Evolutionary conservation across 2,113 vertebrate genomes (phyloP).

Genomic region (Ploceus nigricollis): DNA sequence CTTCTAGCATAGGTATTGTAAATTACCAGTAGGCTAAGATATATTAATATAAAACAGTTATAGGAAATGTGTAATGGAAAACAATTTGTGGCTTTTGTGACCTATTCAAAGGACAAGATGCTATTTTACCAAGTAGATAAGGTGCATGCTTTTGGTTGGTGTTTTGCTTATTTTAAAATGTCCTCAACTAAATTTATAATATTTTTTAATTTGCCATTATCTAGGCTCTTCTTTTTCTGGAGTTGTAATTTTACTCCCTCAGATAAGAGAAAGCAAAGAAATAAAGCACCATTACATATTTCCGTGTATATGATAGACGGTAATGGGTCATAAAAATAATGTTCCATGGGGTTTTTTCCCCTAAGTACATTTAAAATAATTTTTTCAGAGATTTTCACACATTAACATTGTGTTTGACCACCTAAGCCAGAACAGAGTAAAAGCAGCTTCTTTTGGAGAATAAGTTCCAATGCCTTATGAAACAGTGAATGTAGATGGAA

Average conservation of each 20-base stretch:
- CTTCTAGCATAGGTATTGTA: background rate
- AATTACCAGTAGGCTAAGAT: background rate
- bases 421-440: background rate
- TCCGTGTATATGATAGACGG: background rate
- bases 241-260: background rate
- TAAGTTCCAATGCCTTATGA: background rate
- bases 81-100: background rate
- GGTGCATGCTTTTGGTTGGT: background rate
- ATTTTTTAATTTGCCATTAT: background rate
- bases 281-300: background rate
- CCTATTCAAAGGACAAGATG: background rate
- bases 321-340: background rate
- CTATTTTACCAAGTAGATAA: background rate
- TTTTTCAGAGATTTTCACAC: background rate
- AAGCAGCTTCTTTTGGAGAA: background rate
- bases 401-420: background rate
- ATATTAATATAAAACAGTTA: background rate
- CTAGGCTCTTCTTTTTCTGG: background rate
- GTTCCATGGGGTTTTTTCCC: accelerated
- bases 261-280: background rate
- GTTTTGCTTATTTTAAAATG: background rate
- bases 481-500: background rate
- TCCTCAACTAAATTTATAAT: background rate
- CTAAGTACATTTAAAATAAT: background rate
- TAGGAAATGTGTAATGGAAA: background rate